Evolutionary conservation across 1,140 invertebrate species (phyloP).

Genomic region (Eurosta solidaginis): DNA sequence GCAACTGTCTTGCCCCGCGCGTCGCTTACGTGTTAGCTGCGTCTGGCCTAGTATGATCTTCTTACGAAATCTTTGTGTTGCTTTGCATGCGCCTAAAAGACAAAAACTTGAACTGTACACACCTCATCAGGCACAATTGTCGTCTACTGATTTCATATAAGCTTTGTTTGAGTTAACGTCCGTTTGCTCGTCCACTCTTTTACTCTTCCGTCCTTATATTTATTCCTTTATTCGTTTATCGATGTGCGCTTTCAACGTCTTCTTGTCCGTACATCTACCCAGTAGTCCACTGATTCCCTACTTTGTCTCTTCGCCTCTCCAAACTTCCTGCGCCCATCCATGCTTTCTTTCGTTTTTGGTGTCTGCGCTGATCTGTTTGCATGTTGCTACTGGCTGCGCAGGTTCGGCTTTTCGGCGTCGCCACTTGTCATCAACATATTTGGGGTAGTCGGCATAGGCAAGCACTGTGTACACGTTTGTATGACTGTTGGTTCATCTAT

Average conservation of each 20-base stretch:
- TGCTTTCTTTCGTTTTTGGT: neutral
- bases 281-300: neutral
- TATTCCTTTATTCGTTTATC: neutral
- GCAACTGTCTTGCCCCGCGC: too few relatives aligned
- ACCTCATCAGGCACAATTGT: slow-evolving; percentile 25
- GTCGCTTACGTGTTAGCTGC: neutral
- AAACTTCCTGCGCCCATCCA: neutral
- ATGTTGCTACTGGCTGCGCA: neutral
- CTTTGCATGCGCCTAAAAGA: slow-evolving; percentile 24
- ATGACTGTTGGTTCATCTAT: neutral
- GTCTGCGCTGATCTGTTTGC: neutral
- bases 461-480: neutral
- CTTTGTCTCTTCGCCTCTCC: neutral
- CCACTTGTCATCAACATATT: slow-evolving; percentile 3
- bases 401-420: neutral
- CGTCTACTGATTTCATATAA: neutral
- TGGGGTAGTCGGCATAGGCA: neutral
- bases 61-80: slow-evolving; percentile 17
- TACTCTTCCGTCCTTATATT: neutral
- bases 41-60: neutral
- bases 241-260: neutral
- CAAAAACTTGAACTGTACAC: neutral
- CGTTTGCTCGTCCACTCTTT: neutral
- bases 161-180: neutral
- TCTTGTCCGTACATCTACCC: neutral